A percentile compares a stretch with the other conserved stretches of the same genome.
Evolutionary conservation across 2,797 vertebrate genomes (phyloP).

Genomic region (Glyptemys insculpta): DNA sequence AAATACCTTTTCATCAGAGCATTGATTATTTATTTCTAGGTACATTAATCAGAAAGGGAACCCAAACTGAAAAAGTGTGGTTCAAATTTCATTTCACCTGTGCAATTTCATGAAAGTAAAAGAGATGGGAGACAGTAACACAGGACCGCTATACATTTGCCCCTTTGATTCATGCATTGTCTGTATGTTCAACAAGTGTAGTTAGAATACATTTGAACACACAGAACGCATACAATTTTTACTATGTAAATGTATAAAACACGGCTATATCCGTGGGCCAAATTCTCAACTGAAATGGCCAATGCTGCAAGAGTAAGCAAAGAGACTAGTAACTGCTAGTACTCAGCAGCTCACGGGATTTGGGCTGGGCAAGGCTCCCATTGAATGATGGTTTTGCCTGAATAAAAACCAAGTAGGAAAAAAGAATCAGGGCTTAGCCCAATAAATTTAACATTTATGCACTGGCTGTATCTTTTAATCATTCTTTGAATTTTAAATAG

Average conservation of each 20-base stretch:
- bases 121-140: background rate
- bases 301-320: background rate
- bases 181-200: background rate
- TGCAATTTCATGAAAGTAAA: background rate
- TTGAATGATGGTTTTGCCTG: background rate
- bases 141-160: background rate
- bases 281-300: background rate
- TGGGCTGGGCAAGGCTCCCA: background rate
- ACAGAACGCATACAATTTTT: background rate
- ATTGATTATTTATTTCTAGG: background rate
- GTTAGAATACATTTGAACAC: background rate
- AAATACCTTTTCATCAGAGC: constrained; percentile 3
- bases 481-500: background rate
- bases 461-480: background rate
- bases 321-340: background rate
- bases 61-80: background rate
- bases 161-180: background rate
- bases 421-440: background rate
- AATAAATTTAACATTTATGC: background rate
- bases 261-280: background rate
- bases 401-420: background rate
- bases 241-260: background rate
- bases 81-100: background rate
- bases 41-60: background rate
- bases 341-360: background rate